A percentile compares a stretch with the other conserved stretches of the same genome.
phyloP scores from a whole-genome alignment of 1,140 invertebrate species.

The Drosophila tani region DNA sequence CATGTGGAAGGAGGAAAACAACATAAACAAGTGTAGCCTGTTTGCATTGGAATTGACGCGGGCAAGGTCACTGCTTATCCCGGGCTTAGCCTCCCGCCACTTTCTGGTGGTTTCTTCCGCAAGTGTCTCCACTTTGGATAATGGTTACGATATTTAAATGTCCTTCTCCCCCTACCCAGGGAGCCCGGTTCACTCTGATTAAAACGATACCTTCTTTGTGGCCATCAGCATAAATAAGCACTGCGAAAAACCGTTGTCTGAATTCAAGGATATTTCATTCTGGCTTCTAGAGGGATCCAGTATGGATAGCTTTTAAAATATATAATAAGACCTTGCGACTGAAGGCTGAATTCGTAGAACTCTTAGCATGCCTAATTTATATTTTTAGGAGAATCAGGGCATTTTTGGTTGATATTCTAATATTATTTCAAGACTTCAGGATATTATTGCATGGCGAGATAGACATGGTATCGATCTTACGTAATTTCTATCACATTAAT shows the following conservation, averaged over 20 bases:
- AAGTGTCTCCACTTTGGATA: conserved; percentile 26
- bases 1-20: conserved; percentile 2
- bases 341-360: no score
- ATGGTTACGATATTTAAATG: conserved; percentile 43
- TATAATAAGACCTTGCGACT: no score
- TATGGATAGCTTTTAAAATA: no score
- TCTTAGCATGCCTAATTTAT: no score
- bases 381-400: no score
- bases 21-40: conserved; percentile 33
- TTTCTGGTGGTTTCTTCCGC: conserved; percentile 14
- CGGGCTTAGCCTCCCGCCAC: conserved; percentile 9
- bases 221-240: conserved; percentile 41
- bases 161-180: conserved; percentile 1
- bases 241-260: conserved; percentile 6
- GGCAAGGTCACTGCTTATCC: conserved; percentile 36
- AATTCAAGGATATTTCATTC: neutral
- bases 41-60: conserved; percentile 26
- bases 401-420: no score
- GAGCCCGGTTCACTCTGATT: conserved; percentile 25
- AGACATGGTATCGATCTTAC: no score
- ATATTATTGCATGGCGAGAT: no score
- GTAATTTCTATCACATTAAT: no score
- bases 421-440: no score
- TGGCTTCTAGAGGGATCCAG: neutral
- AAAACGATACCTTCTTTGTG: conserved; percentile 34